Evolutionary conservation across 1,140 invertebrate species (phyloP), one percentile per base, ranked within the genome.

Genomic region (Tribolium madens): DNA sequence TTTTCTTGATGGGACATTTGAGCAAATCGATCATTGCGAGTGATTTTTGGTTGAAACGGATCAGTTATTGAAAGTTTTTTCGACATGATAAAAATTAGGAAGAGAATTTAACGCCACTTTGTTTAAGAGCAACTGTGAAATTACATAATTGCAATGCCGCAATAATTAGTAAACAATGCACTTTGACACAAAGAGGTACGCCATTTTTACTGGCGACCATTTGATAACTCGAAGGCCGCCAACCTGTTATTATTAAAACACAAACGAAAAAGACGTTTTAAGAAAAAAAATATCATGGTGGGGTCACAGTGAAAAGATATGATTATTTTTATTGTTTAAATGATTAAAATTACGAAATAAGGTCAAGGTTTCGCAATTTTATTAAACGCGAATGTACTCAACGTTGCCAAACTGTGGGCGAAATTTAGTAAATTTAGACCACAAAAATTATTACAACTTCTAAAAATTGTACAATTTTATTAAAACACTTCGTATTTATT

Each of bases 1-100:
- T 93, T 90, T 83, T 94, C 92, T 81, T 94, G 93, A 81, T 93
- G 93, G 13, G 91, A 91, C 93, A 94, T 94, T 88, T 95, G 92
- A 52, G 91, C 92, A 82, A 91, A 90, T 74, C 90, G 83, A 79
- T 91, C 90, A 85, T 89, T 90, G 80, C 89, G 85, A 36, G 88
- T 88, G 36, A 88, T 89, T 87, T 89, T 90, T 3, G 87, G 87
- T 75, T 88, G 87, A 79, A 89, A 89, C 42, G 87, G 86, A 84
- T 89, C 88, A 17, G 78, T 77, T 17, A 78, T 71, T 13, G 77
- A 75, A 26, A 77, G 75, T 81, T 82, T 83, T 60, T 84, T 85
- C 13, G 85, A 84, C 85, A 86, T 86, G 78, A 6, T 64, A 26
- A 72, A 48, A 64, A 13, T 36, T 14, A 14, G 10, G 5, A 64